Base-by-base conservation (phyloP, 2,113 vertebrate genomes). In the Nanorana parkeri region DNA sequence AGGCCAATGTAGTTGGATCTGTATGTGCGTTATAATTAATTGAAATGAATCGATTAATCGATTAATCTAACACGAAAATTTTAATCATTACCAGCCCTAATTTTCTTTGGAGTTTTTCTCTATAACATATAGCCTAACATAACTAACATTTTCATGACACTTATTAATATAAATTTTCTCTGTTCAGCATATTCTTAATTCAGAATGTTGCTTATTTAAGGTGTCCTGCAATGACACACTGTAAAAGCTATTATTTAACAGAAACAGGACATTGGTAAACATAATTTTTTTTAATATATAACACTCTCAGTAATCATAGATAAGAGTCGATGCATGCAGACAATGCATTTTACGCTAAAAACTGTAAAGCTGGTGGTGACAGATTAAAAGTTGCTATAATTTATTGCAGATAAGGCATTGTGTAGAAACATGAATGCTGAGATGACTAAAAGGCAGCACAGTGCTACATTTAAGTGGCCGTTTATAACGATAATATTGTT, bases 341-440 rank as follows among this genome's bases (percentile, higher is more conserved):
- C 58, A 41, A 41, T 61, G 17, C 29, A 47, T 51, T 64, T 7
- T 36, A 4, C 32, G 5, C 32, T 36, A 21, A 77, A 17, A 17
- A 41, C 15, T 51, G 21, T 17, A 77, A 17, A 63, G 58, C 56
- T 26, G 17, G 32, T 36, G 32, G 32, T 64, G 58, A 77, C 55
- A 76, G 56, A 41, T 60, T 76, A 76, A 60, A 61, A 63, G 58
- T 77, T 77, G 20, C 56, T 77, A 51, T 77, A 51, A 47, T 77
- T 61, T 3, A 76, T 76, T 1, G 28, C 15, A 63, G 56, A 75
- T 61, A 73, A 55, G 17, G 28, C 54, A 60, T 15, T 19, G 5
- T 74, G 71, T 16, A 20, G 60, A 56, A 63, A 28, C 5, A 21
- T 17, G 32, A 76, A 63, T 60, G 58, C 29, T 19, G 41, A 51